Evolutionary conservation across 2,797 vertebrate genomes (phyloP), one percentile per base, ranked within the genome.

Genomic region (Pseudochaenichthys georgianus): DNA sequence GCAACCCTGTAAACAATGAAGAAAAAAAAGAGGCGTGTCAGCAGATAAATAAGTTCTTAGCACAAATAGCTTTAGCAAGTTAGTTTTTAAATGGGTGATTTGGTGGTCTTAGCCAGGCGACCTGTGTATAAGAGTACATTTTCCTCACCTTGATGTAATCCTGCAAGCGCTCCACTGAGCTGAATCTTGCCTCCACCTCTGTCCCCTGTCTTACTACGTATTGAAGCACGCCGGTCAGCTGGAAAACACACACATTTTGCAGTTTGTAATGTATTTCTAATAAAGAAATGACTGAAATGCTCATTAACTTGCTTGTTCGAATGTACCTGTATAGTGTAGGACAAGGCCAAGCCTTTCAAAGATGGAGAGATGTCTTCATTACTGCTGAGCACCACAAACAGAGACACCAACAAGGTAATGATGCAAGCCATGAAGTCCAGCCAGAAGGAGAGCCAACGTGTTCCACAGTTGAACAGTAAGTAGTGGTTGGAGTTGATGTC

Each of bases 261-360:
- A 57, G 52, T 9, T 5, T 38, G 13, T 5, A 53, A 2, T 0
- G 3, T 28, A n/a, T 23, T 3, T 61, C 34, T 57, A 11, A 11
- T 0, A 0, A 60, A 34, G 17, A 41, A 28, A n/a, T 5, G 53
- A 72, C 42, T 0, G 1, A 48, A 13, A 17, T 1, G 10, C 9
- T 0, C 3, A 15, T 62, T 13, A 0, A 31, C n/a, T 38, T 45
- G 11, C 19, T 21, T 21, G 4, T 52, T 11, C 2, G 58, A 2
- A 52, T 23, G 66, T 91, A 96, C 95, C 95, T 97, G 95, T 66
- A 95, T 95, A 23, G 94, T 95, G 54, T 96, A 96, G 51, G 96
- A 95, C 58, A 96, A 50, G 0, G 93, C 94, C 80, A 97, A 86
- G 73, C 95, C 96, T 89, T 96, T 97, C 59, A 92, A 75, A 21